Percentiles rank a stretch among this genome's conserved stretches.
Conservation (phyloP, 2,113 vertebrate genomes). For the Seriola aureovittata region DNA sequence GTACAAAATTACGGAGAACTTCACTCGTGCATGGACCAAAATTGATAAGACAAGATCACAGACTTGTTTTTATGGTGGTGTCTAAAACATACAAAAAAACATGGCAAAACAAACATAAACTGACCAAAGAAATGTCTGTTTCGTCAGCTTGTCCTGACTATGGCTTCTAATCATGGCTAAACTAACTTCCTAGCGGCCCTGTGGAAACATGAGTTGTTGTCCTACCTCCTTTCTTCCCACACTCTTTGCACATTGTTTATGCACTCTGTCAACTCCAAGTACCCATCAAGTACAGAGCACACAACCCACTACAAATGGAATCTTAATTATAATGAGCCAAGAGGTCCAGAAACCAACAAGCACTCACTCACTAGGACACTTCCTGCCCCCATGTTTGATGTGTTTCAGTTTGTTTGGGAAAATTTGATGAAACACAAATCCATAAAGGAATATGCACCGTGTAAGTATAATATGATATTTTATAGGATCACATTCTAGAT, state of each 20-base stretch:
- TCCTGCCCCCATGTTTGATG: background rate
- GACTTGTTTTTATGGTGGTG: background rate
- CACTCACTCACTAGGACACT: background rate
- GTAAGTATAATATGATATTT: background rate
- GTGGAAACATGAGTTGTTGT: background rate
- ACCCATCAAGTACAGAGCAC: background rate
- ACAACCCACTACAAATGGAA: background rate
- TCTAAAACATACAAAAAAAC: conserved; percentile 6
- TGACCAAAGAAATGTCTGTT: conserved; percentile 22
- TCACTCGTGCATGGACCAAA: conserved; percentile 1
- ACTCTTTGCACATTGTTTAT: background rate
- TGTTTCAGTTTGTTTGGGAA: background rate
- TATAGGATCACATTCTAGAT: background rate
- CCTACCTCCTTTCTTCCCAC: background rate
- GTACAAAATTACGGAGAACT: conserved; percentile 5
- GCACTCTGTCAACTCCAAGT: background rate
- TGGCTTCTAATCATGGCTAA: conserved; percentile 39
- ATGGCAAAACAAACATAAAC: conserved; percentile 7
- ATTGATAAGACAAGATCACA: conserved; percentile 27
- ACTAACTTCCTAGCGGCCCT: background rate
- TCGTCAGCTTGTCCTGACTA: conserved; percentile 34
- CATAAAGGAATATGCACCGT: background rate
- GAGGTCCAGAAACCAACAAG: conserved; percentile 1
- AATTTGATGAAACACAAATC: background rate
- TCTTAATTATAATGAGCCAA: background rate